These are phyloP conservation scores for Megalurothrips usitatus DNA, from an alignment of 2,888 invertebrate genomes.

Conservation along the genomic window DNA sequence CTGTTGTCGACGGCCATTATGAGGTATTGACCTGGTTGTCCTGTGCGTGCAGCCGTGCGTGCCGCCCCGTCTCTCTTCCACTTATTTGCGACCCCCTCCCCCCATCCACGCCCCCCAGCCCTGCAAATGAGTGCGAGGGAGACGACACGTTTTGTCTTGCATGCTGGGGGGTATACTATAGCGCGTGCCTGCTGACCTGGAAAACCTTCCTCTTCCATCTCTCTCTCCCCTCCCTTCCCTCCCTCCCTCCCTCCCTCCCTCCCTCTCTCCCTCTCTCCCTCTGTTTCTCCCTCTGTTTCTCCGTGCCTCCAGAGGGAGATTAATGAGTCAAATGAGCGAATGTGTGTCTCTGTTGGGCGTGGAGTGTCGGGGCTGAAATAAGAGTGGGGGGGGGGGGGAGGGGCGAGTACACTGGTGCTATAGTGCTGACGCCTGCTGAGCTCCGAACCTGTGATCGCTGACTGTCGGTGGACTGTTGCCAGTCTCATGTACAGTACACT, in stretches of 20 bases:
- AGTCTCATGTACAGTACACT: background rate
- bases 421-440: background rate
- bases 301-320: background rate
- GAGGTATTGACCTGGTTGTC: background rate
- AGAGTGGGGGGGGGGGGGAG: background rate
- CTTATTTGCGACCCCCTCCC: background rate
- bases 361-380: too few species aligned
- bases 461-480: background rate
- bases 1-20: too few species aligned
- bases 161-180: too few species aligned
- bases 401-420: too few species aligned
- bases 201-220: background rate
- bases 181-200: background rate
- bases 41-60: background rate
- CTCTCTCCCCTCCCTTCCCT: background rate
- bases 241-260: background rate
- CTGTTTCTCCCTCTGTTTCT: background rate
- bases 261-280: background rate
- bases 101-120: background rate
- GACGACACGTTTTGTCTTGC: too few species aligned
- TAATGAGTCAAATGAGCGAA: too few species aligned
- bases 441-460: background rate
- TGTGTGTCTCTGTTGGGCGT: background rate
- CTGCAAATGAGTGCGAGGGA: background rate
- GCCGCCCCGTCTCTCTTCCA: background rate